Conservation (phyloP, 2,113 vertebrate genomes). For the Microtus richardsoni region DNA sequence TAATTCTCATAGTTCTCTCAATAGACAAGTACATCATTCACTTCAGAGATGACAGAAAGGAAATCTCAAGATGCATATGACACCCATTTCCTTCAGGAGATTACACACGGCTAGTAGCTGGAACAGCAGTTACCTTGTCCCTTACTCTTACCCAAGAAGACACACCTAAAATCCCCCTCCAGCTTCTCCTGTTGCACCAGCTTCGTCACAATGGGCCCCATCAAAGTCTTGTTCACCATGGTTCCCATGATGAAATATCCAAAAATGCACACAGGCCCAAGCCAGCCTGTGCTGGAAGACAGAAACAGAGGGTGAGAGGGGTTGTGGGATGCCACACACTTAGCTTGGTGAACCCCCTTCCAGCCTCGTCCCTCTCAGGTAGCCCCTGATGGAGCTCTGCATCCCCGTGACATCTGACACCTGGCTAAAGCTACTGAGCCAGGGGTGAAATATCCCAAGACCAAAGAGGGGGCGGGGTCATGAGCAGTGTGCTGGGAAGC, state of each 20-base stretch:
- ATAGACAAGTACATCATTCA: not conserved
- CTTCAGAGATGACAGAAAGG: not conserved
- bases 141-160: not conserved
- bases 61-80: not conserved
- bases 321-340: not conserved
- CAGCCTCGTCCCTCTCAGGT: not conserved
- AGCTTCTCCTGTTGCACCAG: constrained; percentile 97
- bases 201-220: constrained; percentile 95
- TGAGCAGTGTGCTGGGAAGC: not conserved
- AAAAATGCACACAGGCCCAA: constrained; percentile 95
- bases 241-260: constrained; percentile 96
- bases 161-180: constrained; percentile 97
- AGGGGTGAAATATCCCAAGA: not conserved
- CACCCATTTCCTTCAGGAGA: not conserved
- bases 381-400: not conserved
- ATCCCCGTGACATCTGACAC: not conserved
- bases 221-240: constrained; percentile 93
- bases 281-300: constrained; percentile 94
- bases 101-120: not conserved
- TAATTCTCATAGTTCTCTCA: not conserved
- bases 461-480: not conserved
- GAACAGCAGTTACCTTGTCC: not conserved
- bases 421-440: not conserved
- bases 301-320: not conserved
- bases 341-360: not conserved